Percentiles rank a stretch among this genome's conserved stretches.
phyloP scores from a whole-genome alignment of 2,888 invertebrate species.

The Sphecodes monilicornis region DNA sequence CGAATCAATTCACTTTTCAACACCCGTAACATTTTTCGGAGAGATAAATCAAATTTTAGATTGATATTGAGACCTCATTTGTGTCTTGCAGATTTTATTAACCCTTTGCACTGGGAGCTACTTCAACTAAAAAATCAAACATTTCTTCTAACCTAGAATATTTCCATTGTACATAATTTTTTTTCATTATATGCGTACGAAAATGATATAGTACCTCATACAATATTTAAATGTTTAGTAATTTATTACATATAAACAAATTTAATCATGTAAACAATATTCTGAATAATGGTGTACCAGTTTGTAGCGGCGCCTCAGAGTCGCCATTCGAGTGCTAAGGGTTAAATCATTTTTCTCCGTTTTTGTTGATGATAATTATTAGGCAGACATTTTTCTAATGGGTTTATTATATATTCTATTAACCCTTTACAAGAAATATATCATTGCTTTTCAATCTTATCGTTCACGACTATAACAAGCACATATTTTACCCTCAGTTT shows the following conservation, averaged over 20 bases:
- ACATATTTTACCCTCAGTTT: not conserved
- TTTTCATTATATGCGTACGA: no score
- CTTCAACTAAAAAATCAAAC: no score
- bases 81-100: not conserved
- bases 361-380: not conserved
- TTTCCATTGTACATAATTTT: no score
- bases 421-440: not conserved
- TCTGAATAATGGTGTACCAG: no score
- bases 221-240: no score
- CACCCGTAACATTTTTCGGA: not conserved
- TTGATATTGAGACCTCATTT: not conserved
- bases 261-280: no score
- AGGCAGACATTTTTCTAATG: not conserved
- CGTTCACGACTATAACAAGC: not conserved
- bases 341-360: not conserved
- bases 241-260: no score
- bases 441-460: not conserved
- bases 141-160: no score
- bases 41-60: not conserved
- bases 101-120: no score
- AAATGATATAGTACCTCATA: no score
- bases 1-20: not conserved
- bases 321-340: no score
- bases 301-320: no score
- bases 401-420: not conserved